A percentile compares a stretch with the other conserved stretches of the same genome.
Conservation (phyloP, 2,113 vertebrate genomes). For the Taxidea taxus region DNA sequence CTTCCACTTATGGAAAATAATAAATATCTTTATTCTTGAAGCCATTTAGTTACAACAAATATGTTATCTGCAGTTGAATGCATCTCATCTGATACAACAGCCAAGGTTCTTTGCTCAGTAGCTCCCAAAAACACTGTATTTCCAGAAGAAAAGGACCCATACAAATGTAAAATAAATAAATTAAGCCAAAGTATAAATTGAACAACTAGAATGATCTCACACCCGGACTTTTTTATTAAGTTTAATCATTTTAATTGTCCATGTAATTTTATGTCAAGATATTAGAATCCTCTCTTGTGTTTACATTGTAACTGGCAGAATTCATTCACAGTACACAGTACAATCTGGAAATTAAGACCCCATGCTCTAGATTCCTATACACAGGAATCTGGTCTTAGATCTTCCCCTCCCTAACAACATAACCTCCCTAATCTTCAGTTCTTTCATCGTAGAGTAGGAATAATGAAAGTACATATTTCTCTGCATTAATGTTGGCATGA, state of each 20-base stretch:
- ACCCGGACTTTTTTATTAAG: neutral
- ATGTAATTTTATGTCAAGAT: neutral
- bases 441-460: neutral
- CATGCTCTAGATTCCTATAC: neutral
- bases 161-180: neutral
- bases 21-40: conserved; percentile 4
- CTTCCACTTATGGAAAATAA: neutral
- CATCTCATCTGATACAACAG: neutral
- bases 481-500: neutral
- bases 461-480: neutral
- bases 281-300: neutral
- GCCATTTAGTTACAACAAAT: conserved; percentile 1
- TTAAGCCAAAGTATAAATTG: neutral
- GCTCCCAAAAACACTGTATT: conserved; percentile 13
- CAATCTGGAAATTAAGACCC: neutral
- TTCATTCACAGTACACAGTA: neutral
- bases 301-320: neutral
- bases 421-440: neutral
- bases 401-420: neutral
- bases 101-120: neutral
- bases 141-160: neutral
- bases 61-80: neutral
- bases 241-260: neutral
- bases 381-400: neutral
- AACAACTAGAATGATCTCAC: neutral